A percentile compares a stretch with the other conserved stretches of the same genome.
Conservation (phyloP, 2,113 vertebrate species). For the Dasyprocta punctata region DNA sequence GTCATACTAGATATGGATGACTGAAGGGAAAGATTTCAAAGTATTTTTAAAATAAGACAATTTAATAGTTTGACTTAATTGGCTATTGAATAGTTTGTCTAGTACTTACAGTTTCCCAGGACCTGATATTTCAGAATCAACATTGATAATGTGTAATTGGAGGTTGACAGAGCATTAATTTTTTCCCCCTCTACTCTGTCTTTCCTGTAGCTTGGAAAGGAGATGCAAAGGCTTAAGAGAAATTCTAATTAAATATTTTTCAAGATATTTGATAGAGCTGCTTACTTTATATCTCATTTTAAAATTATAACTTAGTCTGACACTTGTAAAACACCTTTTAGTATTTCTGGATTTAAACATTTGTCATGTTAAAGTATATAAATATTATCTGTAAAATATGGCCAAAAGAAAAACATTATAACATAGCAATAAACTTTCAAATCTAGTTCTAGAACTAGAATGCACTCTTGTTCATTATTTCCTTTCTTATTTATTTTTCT, state of each 20-base stretch:
- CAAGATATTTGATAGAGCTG: background rate
- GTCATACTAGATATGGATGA: background rate
- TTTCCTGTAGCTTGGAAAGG: background rate
- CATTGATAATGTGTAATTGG: background rate
- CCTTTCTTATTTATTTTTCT: background rate
- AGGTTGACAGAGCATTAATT: background rate
- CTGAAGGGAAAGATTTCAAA: background rate
- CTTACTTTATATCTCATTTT: background rate
- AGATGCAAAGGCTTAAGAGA: background rate
- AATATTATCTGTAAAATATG: conserved; percentile 26
- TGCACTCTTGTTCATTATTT: background rate
- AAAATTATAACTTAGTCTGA: background rate
- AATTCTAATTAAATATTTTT: background rate
- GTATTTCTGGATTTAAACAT: background rate
- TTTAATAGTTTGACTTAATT: background rate
- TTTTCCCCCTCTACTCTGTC: background rate
- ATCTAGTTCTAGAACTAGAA: background rate
- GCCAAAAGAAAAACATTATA: background rate
- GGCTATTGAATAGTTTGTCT: background rate
- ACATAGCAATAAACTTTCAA: background rate
- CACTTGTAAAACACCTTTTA: background rate
- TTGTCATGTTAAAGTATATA: background rate
- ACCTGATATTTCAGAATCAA: background rate
- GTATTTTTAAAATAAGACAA: background rate
- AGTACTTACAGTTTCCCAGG: background rate